Conservation (phyloP, 2,797 vertebrate species). For the Cichlasoma orientale region DNA sequence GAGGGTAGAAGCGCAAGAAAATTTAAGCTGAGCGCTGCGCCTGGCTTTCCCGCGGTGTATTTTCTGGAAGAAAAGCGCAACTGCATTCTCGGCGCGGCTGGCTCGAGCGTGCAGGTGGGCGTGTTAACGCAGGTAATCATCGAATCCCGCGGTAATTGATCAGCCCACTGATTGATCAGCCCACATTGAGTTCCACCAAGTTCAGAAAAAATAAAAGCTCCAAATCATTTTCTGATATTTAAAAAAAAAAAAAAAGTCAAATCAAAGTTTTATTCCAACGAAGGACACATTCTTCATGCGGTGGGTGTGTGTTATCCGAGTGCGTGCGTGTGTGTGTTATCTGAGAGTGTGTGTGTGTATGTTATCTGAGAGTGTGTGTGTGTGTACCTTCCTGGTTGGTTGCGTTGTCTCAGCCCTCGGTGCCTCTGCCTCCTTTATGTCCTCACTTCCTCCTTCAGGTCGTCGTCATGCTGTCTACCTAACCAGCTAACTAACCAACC, state of each 20-base stretch:
- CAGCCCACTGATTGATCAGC: not conserved
- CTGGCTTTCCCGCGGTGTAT: too few relatives aligned
- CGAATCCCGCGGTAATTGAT: not conserved
- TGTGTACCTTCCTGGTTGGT: conserved; percentile 42
- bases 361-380: not conserved
- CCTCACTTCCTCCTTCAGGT: not conserved
- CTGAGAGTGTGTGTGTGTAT: too few relatives aligned
- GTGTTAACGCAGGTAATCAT: not conserved
- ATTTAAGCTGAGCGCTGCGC: too few relatives aligned
- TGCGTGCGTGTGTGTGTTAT: not conserved
- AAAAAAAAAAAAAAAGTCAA: not conserved
- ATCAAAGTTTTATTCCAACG: not conserved
- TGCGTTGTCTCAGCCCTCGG: not conserved
- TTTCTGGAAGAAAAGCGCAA: too few relatives aligned
- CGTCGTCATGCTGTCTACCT: not conserved
- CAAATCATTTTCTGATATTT: not conserved
- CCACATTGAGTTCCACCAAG: not conserved
- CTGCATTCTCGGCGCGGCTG: too few relatives aligned
- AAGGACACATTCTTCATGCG: not conserved
- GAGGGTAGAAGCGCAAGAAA: too few relatives aligned
- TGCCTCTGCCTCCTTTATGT: not conserved
- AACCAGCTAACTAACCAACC: not conserved
- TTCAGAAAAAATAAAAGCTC: not conserved
- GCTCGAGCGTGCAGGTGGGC: not conserved
- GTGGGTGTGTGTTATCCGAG: not conserved